Percentiles rank a stretch among this genome's conserved stretches.
phyloP scores from a whole-genome alignment of 2,888 invertebrate species.

The Taphrorychus bicolor region DNA sequence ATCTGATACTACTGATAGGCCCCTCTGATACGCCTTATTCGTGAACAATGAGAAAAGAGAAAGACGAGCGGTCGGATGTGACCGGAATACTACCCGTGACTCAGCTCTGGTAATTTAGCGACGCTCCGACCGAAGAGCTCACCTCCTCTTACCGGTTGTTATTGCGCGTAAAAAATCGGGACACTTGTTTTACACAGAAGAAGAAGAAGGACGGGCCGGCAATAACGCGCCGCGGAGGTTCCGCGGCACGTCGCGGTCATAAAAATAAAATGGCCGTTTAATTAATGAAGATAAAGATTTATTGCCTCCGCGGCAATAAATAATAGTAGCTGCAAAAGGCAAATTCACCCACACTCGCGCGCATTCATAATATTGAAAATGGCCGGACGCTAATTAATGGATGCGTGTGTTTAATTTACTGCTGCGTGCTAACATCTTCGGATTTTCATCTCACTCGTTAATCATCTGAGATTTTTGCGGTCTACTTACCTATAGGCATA shows the following conservation, averaged over 20 bases:
- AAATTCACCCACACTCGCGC: constrained; percentile 52
- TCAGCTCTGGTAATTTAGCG: not conserved
- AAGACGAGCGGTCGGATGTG: constrained; percentile 18
- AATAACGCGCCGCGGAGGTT: constrained; percentile 45
- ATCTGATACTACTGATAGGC: constrained; percentile 37
- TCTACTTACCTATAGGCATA: not conserved
- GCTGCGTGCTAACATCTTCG: constrained; percentile 32
- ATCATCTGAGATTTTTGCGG: constrained; percentile 2
- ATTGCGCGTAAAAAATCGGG: not conserved
- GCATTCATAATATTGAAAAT: constrained; percentile 51
- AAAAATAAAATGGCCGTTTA: constrained; percentile 49
- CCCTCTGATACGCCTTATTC: constrained; percentile 36
- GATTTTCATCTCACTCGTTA: constrained; percentile 11
- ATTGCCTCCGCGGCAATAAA: constrained; percentile 50
- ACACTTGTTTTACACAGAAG: constrained; percentile 3
- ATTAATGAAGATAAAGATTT: constrained; percentile 48
- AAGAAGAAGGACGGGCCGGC: constrained; percentile 41
- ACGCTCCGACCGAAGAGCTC: constrained; percentile 7
- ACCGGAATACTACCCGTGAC: constrained; percentile 21
- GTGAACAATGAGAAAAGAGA: constrained; percentile 34
- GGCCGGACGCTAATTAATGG: constrained; percentile 52
- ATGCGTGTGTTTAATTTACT: constrained; percentile 51
- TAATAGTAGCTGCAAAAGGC: constrained; percentile 54
- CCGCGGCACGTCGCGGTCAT: constrained; percentile 42
- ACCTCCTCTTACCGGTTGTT: constrained; percentile 9